Conservation (phyloP, 2,797 vertebrate species). For the Phalanger gymnotis region DNA sequence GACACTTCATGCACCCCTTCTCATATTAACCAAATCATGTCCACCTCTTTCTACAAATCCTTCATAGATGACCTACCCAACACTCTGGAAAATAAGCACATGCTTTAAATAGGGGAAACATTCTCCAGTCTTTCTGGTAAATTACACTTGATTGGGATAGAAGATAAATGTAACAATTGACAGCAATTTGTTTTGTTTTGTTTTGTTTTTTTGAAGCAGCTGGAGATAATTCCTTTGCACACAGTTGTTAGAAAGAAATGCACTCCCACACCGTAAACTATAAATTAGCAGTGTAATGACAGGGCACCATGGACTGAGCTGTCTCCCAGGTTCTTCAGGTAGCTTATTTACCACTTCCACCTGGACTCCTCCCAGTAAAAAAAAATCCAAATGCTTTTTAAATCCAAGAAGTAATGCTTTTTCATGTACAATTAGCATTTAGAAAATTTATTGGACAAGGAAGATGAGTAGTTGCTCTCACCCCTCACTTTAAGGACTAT, state of each 20-base stretch:
- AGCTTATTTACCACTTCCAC: slow-evolving; percentile 23
- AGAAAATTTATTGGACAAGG: background rate
- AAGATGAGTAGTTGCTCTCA: slow-evolving; percentile 17
- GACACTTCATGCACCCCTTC: background rate
- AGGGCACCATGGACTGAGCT: background rate
- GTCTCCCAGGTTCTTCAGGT: background rate
- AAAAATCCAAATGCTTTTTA: background rate
- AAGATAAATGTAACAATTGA: slow-evolving; percentile 77
- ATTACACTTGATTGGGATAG: slow-evolving; percentile 74
- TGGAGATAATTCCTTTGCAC: slow-evolving; percentile 77
- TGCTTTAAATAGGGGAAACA: slow-evolving; percentile 64
- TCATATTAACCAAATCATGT: background rate
- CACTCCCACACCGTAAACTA: slow-evolving; percentile 46
- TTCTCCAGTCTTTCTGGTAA: slow-evolving; percentile 67
- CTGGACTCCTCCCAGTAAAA: background rate
- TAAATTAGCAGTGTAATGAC: slow-evolving; percentile 51
- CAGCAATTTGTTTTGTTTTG: slow-evolving; percentile 57
- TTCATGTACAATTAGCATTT: background rate
- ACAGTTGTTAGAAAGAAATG: slow-evolving; percentile 72
- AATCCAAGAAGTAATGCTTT: background rate
- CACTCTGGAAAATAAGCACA: background rate
- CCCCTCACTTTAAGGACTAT: background rate
- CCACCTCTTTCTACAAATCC: background rate
- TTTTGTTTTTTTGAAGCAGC: slow-evolving; percentile 48
- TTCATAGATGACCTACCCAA: background rate